These are phyloP conservation scores for Cerceris rybyensis DNA, from an alignment of 2,888 invertebrate species.

Conservation along the genomic window DNA sequence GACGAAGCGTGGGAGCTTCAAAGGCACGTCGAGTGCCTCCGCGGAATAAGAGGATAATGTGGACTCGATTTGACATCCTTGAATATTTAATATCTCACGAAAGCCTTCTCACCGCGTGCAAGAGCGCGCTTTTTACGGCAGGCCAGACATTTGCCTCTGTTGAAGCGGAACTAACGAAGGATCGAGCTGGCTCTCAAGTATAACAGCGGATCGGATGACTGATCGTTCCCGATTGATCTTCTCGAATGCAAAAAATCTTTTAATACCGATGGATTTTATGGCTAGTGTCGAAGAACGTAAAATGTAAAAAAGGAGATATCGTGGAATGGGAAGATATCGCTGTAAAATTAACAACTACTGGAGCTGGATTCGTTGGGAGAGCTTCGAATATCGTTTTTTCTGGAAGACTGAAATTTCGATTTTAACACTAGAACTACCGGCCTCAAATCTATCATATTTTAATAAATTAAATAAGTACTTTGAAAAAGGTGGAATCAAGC, in stretches of 20 bases:
- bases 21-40: slow-evolving; percentile 47
- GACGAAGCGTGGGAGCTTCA: slow-evolving; percentile 54
- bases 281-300: slow-evolving; percentile 33
- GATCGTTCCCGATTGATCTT: slow-evolving; percentile 52
- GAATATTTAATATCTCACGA: slow-evolving; percentile 71
- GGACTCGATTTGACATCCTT: slow-evolving; percentile 67
- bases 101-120: slow-evolving; percentile 45
- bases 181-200: slow-evolving; percentile 34
- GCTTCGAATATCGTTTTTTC: no score
- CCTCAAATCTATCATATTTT: no score
- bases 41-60: slow-evolving; percentile 68
- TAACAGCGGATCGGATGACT: slow-evolving; percentile 31
- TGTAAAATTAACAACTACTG: not conserved
- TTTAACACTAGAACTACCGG: no score
- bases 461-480: no score
- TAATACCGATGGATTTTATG: slow-evolving; percentile 48
- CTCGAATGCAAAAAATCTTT: slow-evolving; percentile 24
- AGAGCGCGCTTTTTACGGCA: slow-evolving; percentile 30
- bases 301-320: slow-evolving; percentile 6
- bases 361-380: no score
- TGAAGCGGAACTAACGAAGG: slow-evolving; percentile 57
- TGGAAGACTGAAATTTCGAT: no score
- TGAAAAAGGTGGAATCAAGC: no score
- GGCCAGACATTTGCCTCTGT: slow-evolving; percentile 36
- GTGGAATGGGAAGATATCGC: slow-evolving; percentile 1